Conservation (phyloP, 2,888 invertebrate genomes). For the Agriotes lineatus region DNA sequence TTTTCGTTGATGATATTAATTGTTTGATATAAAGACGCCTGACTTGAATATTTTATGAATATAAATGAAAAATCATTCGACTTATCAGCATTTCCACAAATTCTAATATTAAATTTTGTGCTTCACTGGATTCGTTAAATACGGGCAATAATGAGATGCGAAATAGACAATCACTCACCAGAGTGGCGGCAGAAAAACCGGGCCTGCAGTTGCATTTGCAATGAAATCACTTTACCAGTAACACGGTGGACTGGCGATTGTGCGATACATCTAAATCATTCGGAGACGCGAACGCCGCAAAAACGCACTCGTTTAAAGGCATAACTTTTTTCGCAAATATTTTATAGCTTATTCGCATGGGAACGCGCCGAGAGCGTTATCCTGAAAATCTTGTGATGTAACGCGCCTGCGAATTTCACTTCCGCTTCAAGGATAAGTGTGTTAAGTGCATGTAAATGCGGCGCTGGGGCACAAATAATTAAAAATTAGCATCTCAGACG, state of each 20-base stretch:
- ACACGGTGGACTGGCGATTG: conserved; percentile 29
- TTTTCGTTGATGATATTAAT: too few species aligned
- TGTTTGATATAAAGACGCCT: too few species aligned
- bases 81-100: too few species aligned
- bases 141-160: conserved; percentile 4
- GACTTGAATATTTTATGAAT: too few species aligned
- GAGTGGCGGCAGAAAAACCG: conserved; percentile 8
- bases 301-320: conserved; percentile 11
- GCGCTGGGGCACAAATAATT: conserved; percentile 28
- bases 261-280: conserved; percentile 32
- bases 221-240: conserved; percentile 32
- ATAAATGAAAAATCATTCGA: too few species aligned
- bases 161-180: conserved; percentile 22
- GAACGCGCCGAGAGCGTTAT: background rate
- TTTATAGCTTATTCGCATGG: conserved; percentile 13
- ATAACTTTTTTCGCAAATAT: conserved; percentile 4
- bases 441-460: conserved; percentile 31
- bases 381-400: background rate
- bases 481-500: conserved; percentile 30
- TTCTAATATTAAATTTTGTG: conserved; percentile 4
- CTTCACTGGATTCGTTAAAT: background rate
- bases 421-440: conserved; percentile 30
- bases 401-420: conserved; percentile 6
- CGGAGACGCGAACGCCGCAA: background rate
- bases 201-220: conserved; percentile 29